These are phyloP conservation scores for Oncorhynchus gorbuscha DNA, from an alignment of 2,113 vertebrate species.

Conservation along the genomic window DNA sequence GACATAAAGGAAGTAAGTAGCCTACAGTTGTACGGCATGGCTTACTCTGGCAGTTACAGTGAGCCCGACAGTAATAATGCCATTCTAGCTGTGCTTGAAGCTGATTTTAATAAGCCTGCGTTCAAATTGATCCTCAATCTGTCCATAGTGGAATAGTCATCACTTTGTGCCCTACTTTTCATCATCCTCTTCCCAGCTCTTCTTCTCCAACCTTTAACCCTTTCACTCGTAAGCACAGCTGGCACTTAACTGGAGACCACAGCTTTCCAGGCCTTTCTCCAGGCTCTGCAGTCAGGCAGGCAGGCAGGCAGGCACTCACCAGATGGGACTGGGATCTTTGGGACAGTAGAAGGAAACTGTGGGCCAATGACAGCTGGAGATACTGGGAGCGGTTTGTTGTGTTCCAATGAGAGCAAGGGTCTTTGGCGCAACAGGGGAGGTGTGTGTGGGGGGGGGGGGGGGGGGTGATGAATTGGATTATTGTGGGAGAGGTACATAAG, in stretches of 20 bases:
- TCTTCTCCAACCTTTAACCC: slow-evolving; percentile 48
- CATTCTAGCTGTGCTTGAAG: not conserved
- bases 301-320: slow-evolving; percentile 34
- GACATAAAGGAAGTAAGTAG: no score
- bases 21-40: not conserved
- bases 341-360: slow-evolving; percentile 42
- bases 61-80: not conserved
- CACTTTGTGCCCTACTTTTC: slow-evolving; percentile 11
- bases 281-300: slow-evolving; percentile 49
- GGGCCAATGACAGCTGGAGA: slow-evolving; percentile 60
- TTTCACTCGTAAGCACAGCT: slow-evolving; percentile 49
- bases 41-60: not conserved
- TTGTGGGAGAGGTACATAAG: slow-evolving; percentile 40
- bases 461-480: slow-evolving; percentile 60
- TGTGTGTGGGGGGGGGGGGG: not conserved
- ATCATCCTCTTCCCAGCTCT: slow-evolving; percentile 20
- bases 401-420: slow-evolving; percentile 51
- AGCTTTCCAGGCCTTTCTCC: slow-evolving; percentile 49
- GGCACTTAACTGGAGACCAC: slow-evolving; percentile 42
- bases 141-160: not conserved
- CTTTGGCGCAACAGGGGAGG: not conserved
- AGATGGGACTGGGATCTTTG: slow-evolving; percentile 63
- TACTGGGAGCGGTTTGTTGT: slow-evolving; percentile 28
- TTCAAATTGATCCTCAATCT: not conserved
- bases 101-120: not conserved